Evolutionary conservation across 1,140 invertebrate genomes (phyloP).

Genomic region (Andrena cerasifolii): DNA sequence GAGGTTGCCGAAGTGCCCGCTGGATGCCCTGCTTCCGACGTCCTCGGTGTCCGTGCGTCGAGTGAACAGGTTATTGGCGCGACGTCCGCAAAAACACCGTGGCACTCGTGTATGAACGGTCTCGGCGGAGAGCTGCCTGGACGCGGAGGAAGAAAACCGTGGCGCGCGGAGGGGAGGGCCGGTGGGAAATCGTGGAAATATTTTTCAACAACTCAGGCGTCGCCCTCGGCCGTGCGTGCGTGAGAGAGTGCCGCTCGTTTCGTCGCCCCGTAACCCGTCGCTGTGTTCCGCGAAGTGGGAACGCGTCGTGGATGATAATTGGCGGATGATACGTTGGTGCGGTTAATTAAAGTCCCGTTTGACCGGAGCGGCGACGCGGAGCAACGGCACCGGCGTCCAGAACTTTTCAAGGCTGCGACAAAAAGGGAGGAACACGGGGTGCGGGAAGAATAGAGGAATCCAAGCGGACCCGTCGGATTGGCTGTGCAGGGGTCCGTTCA

Average conservation of each 20-base stretch:
- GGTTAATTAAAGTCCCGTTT: slow-evolving; percentile 13
- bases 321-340: background rate
- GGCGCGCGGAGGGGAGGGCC: background rate
- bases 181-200: background rate
- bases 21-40: background rate
- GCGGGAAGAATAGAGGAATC: background rate
- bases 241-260: background rate
- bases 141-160: background rate
- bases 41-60: background rate
- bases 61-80: background rate
- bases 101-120: too few species aligned
- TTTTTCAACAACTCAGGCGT: too few species aligned
- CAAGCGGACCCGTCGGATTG: too few species aligned
- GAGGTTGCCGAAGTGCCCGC: too few species aligned
- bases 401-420: background rate
- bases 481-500: too few species aligned
- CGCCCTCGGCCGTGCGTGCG: background rate
- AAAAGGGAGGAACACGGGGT: background rate
- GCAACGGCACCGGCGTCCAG: too few species aligned
- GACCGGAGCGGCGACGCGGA: background rate
- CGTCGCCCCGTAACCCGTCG: background rate
- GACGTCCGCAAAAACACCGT: background rate
- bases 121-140: background rate
- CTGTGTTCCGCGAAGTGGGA: slow-evolving; percentile 20
- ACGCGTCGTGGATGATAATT: slow-evolving; percentile 37